Percentiles rank a stretch among this genome's conserved stretches.
phyloP scores from a whole-genome alignment of 2,113 vertebrate genomes.

The Pomatostomus ruficeps region DNA sequence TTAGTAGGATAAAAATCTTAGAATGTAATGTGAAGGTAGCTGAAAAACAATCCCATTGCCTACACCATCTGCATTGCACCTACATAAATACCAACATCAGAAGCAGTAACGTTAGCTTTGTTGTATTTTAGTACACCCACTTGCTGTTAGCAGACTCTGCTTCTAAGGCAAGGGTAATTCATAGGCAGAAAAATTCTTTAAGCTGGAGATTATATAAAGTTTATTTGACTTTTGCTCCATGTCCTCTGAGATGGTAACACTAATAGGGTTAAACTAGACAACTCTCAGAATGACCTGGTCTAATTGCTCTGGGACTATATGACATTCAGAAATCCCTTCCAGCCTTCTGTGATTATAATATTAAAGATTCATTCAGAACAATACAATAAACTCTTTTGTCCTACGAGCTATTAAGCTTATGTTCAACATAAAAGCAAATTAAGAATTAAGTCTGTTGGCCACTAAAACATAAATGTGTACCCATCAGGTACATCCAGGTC shows the following conservation, averaged over 20 bases:
- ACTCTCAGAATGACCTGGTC: background rate
- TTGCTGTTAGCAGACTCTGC: background rate
- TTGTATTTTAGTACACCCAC: background rate
- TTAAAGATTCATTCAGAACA: background rate
- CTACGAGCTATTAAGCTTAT: background rate
- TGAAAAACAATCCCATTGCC: background rate
- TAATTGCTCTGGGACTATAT: background rate
- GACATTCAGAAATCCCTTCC: background rate
- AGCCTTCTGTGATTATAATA: background rate
- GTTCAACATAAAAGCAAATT: background rate
- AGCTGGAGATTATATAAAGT: background rate
- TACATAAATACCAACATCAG: background rate
- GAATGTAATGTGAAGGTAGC: background rate
- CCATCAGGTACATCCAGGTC: background rate
- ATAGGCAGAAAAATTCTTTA: background rate
- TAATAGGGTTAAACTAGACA: background rate
- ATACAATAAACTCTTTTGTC: background rate
- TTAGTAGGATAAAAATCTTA: background rate
- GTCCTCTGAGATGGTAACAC: background rate
- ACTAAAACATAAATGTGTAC: background rate
- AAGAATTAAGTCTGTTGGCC: background rate
- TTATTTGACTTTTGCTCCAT: background rate
- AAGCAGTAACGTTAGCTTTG: background rate
- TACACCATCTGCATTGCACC: background rate
- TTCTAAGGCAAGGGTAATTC: background rate